Evolutionary conservation across 2,113 vertebrate genomes (phyloP).

Genomic region (Origma solitaria): DNA sequence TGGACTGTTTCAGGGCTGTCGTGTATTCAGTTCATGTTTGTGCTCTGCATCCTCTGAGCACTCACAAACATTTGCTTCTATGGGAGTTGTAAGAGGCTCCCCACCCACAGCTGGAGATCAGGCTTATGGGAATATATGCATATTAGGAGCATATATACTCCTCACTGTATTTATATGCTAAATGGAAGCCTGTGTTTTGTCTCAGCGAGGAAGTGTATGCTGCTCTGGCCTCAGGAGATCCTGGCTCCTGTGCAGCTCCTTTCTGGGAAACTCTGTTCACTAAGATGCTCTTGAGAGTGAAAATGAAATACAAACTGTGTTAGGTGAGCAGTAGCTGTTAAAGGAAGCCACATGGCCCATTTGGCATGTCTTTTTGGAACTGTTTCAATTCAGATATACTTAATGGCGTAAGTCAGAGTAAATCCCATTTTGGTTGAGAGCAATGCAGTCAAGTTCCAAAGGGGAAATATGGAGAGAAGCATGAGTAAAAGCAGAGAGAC

Average conservation of each 20-base stretch:
- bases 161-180: not conserved
- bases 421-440: conserved; percentile 3
- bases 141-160: not conserved
- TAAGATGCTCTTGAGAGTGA: not conserved
- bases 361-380: conserved; percentile 3
- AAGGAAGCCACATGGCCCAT: not conserved
- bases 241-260: not conserved
- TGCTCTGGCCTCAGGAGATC: not conserved
- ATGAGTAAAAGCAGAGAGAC: not conserved
- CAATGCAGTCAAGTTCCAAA: not conserved
- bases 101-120: not conserved
- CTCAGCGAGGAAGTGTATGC: not conserved
- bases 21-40: not conserved
- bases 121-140: not conserved
- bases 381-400: not conserved
- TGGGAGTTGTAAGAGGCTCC: not conserved
- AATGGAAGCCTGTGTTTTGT: not conserved
- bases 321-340: not conserved
- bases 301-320: not conserved
- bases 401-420: not conserved
- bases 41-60: not conserved
- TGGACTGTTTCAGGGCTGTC: not conserved
- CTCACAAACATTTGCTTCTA: not conserved
- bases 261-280: not conserved
- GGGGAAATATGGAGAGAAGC: not conserved